Percentiles rank a stretch among this genome's conserved stretches.
Evolutionary conservation across 2,113 vertebrate genomes (phyloP).

Genomic region (Calyptommatus sinebrachiatus): DNA sequence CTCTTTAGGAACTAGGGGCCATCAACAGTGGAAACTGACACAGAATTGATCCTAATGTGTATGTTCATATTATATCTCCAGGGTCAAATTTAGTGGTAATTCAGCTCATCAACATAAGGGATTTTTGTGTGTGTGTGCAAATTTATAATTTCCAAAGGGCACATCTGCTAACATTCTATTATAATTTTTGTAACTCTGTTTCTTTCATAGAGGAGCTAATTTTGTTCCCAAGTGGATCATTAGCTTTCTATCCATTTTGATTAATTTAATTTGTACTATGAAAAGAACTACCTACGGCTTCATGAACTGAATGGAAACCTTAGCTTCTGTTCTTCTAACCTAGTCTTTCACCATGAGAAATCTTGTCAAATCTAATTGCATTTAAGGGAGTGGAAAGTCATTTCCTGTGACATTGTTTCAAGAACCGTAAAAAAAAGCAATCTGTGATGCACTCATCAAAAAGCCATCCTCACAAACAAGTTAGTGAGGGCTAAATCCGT

Average conservation of each 20-base stretch:
- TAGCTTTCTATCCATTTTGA: slow-evolving; percentile 68
- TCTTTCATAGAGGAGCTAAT: slow-evolving; percentile 73
- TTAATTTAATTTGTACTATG: slow-evolving; percentile 66
- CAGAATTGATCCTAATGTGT: not conserved
- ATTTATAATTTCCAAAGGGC: slow-evolving; percentile 73
- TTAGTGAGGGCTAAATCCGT: slow-evolving; percentile 18
- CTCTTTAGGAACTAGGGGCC: not conserved
- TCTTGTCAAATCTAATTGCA: slow-evolving; percentile 60
- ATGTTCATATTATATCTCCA: slow-evolving; percentile 47
- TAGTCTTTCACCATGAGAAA: slow-evolving; percentile 60
- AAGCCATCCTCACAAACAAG: slow-evolving; percentile 24
- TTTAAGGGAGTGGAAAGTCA: slow-evolving; percentile 64
- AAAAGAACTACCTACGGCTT: slow-evolving; percentile 60
- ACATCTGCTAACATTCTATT: slow-evolving; percentile 67
- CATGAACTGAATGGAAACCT: slow-evolving; percentile 62
- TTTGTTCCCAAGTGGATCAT: slow-evolving; percentile 69
- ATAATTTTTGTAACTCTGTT: slow-evolving; percentile 69
- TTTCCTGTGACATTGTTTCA: slow-evolving; percentile 62
- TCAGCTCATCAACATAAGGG: slow-evolving; percentile 61
- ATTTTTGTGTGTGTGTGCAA: slow-evolving; percentile 59
- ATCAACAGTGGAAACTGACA: slow-evolving; percentile 7
- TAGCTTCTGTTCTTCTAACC: slow-evolving; percentile 55
- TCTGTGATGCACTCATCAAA: slow-evolving; percentile 20
- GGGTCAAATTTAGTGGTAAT: slow-evolving; percentile 67
- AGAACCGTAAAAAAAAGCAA: slow-evolving; percentile 42